Conservation (phyloP, 2,113 vertebrate genomes). For the Solenodon paradoxus region DNA sequence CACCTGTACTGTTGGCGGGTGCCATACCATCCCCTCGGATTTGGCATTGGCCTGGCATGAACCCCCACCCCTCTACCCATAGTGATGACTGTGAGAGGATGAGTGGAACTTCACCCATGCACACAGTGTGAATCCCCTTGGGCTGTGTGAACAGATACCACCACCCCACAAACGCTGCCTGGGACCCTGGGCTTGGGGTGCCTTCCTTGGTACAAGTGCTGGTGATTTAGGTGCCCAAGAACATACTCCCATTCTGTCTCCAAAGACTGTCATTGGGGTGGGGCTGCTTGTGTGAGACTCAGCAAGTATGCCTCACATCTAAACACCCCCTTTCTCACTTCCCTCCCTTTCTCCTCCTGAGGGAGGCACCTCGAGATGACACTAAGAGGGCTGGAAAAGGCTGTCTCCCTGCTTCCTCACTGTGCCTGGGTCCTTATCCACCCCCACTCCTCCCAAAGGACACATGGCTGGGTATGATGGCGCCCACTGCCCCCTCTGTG, state of each 20-base stretch:
- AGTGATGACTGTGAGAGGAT: not conserved
- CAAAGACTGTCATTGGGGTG: not conserved
- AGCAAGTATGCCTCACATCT: not conserved
- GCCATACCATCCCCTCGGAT: not conserved
- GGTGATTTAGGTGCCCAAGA: not conserved
- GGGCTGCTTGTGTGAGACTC: slow-evolving; percentile 29
- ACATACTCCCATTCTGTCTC: not conserved
- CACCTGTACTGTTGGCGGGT: slow-evolving; percentile 43
- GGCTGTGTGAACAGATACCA: not conserved
- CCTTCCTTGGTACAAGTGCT: rapidly evolving
- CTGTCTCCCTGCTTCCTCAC: not conserved
- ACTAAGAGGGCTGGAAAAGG: slow-evolving; percentile 37
- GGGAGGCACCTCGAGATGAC: slow-evolving; percentile 31
- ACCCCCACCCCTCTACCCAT: not conserved
- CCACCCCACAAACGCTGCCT: not conserved
- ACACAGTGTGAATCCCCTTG: not conserved
- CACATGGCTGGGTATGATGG: not conserved
- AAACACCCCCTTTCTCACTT: slow-evolving; percentile 44
- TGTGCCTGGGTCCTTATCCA: not conserved
- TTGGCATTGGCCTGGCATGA: not conserved
- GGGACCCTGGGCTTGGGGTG: not conserved
- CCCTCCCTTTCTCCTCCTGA: slow-evolving; percentile 19
- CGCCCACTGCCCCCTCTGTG: not conserved
- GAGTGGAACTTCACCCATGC: not conserved
- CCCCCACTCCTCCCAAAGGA: not conserved